These are phyloP conservation scores for Bedellia somnulentella DNA, from an alignment of 2,888 invertebrate species.

Conservation along the genomic window DNA sequence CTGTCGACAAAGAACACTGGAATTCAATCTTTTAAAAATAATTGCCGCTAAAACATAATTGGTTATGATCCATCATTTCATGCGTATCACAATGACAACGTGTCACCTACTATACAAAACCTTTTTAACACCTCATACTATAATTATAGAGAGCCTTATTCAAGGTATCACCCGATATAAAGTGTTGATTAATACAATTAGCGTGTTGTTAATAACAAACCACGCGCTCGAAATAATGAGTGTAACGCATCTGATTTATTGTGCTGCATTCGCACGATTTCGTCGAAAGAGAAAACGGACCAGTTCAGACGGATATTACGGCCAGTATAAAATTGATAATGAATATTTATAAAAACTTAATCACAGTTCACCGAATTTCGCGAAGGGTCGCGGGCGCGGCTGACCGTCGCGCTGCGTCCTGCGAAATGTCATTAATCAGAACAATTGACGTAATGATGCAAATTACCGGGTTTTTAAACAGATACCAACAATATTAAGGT, in stretches of 20 bases:
- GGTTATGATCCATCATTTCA: no score
- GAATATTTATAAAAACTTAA: slow-evolving; percentile 57
- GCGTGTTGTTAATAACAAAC: slow-evolving; percentile 53
- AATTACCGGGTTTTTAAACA: slow-evolving; percentile 28
- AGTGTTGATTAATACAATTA: slow-evolving; percentile 61
- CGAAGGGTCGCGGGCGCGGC: slow-evolving; percentile 31
- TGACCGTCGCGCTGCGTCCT: no score
- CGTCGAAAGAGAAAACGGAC: slow-evolving; percentile 59
- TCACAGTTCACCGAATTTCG: slow-evolving; percentile 37
- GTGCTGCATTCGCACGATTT: slow-evolving; percentile 51
- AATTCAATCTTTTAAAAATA: no score
- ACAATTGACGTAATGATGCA: slow-evolving; percentile 46
- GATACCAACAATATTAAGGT: no score
- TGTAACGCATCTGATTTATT: slow-evolving; percentile 60
- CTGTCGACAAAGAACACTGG: no score
- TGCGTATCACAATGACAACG: no score
- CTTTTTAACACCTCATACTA: no score
- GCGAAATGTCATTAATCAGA: slow-evolving; percentile 46
- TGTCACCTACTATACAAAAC: no score
- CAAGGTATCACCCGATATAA: no score
- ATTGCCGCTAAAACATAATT: no score
- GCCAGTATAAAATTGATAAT: slow-evolving; percentile 52
- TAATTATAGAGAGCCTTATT: no score
- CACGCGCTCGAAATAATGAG: slow-evolving; percentile 56
- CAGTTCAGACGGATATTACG: slow-evolving; percentile 48